These are phyloP conservation scores for Poeciliopsis occidentalis DNA, from an alignment of 2,113 vertebrate genomes.

Conservation along the genomic window DNA sequence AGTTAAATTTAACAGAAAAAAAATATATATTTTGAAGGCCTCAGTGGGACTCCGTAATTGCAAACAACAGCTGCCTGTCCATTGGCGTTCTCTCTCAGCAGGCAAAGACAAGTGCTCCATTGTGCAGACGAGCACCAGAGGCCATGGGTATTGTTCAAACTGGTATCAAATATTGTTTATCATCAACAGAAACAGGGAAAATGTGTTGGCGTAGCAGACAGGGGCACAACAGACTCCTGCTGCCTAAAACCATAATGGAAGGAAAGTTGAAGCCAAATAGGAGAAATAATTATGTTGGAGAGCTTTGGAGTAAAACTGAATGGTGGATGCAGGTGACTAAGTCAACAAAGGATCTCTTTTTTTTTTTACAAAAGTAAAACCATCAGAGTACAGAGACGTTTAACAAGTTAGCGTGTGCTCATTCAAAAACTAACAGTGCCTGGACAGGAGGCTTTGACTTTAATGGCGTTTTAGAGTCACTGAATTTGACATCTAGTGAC, in stretches of 20 bases:
- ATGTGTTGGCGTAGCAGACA: conserved; percentile 25
- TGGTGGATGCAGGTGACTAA: conserved; percentile 17
- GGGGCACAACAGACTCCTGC: conserved; percentile 14
- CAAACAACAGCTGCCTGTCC: conserved; percentile 51
- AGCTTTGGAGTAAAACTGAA: conserved; percentile 30
- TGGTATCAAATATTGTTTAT: conserved; percentile 19
- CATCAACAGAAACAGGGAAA: conserved; percentile 5
- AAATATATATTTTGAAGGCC: neutral
- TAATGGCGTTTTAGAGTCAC: neutral
- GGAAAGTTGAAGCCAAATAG: neutral
- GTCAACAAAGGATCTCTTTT: conserved; percentile 13
- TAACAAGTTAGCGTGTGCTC: neutral
- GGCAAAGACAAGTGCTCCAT: conserved; percentile 49
- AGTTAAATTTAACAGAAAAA: conserved; percentile 1
- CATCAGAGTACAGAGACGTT: neutral
- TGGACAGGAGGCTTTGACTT: neutral
- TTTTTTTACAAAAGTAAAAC: conserved; percentile 3
- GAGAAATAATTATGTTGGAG: conserved; percentile 15
- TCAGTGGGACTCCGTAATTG: conserved; percentile 50
- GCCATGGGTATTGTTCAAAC: neutral
- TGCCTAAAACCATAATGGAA: conserved; percentile 1
- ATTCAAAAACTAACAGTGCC: neutral
- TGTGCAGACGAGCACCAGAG: conserved; percentile 28
- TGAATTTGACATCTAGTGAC: neutral
- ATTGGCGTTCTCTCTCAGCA: conserved; percentile 51